Base-by-base conservation (phyloP, 2,888 invertebrate genomes). In the Lasioglossum calceatum region DNA sequence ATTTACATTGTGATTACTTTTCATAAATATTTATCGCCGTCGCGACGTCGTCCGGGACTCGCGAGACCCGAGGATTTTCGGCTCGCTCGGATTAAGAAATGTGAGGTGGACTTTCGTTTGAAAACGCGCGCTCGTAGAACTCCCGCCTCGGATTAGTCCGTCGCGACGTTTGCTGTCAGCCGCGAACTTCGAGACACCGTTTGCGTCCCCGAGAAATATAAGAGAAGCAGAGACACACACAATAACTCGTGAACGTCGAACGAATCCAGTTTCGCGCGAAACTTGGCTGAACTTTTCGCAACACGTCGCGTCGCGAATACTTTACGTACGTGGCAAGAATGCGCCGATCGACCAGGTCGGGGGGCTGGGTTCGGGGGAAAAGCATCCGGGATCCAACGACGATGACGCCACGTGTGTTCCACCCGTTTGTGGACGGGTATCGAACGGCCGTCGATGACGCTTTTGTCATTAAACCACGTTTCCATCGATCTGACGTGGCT, bases 401-500 rank as follows among this genome's bases (percentile, higher is more conserved):
- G 74, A 71, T 77, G 74, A 72, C 75, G 77, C 86, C 89, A 87
- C 89, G 87, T 87, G 86, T 89, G 81, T 84, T 74, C 86, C 87
- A 82, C 61, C 79, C 79, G 44, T 77, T 74, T 82, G 73, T 10
- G 85, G 87, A 85, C 80, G 81, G 79, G 85, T 81, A 86, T 86
- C 79, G 74, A 81, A 58, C 73, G 72, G 58, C 71, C 72, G 87
- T 90, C 89, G 88, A 92, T 88, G 86, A 83, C 78, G 79, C 54
- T 77, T 78, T 77, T 71, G 86, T 90, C 90, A 89, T 91, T 87
- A 89, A 87, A 87, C 84, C 87, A 54, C 84, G 82, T 81, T 86
- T 85, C 88, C 82, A 91, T 91, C 92, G 92, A 91, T 91, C 89
- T 84, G 83, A 44, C 74, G 85, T 74, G 85, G 86, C 82, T 87